These are phyloP conservation scores for Scrobipalpa costella DNA, from an alignment of 2,888 invertebrate genomes.

Conservation along the genomic window DNA sequence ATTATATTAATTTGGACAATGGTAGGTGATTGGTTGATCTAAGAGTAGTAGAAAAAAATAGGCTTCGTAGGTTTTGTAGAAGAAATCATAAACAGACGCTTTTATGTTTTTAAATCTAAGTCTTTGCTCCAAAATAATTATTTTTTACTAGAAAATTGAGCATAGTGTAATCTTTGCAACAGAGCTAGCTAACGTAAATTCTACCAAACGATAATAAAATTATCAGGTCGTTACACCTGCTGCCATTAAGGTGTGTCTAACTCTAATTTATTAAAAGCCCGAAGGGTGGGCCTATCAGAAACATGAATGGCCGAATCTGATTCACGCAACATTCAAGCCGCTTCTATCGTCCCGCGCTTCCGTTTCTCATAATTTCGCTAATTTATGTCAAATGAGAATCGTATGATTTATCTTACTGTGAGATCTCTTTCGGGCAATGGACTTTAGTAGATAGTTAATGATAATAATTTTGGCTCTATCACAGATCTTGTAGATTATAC, in stretches of 20 bases:
- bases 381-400: constrained; percentile 3
- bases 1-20: too few relatives aligned
- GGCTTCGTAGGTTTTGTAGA: too few relatives aligned
- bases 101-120: too few relatives aligned
- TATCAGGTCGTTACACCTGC: background rate
- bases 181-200: too few relatives aligned
- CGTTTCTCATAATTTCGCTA: background rate
- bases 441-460: background rate
- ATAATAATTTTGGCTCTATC: background rate
- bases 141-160: too few relatives aligned
- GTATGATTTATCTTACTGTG: background rate
- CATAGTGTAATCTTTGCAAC: too few relatives aligned
- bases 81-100: too few relatives aligned
- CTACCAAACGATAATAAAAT: background rate
- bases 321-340: background rate
- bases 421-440: background rate
- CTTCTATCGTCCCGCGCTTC: background rate
- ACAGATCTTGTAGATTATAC: too few relatives aligned
- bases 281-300: constrained; percentile 3
- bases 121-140: too few relatives aligned
- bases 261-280: constrained; percentile 4
- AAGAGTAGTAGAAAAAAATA: too few relatives aligned
- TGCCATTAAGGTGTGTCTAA: constrained; percentile 5
- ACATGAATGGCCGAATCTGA: constrained; percentile 6
- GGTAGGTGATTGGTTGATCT: too few relatives aligned